These are phyloP conservation scores for Heliornis fulica DNA, from an alignment of 2,113 vertebrate genomes.

Conservation along the genomic window DNA sequence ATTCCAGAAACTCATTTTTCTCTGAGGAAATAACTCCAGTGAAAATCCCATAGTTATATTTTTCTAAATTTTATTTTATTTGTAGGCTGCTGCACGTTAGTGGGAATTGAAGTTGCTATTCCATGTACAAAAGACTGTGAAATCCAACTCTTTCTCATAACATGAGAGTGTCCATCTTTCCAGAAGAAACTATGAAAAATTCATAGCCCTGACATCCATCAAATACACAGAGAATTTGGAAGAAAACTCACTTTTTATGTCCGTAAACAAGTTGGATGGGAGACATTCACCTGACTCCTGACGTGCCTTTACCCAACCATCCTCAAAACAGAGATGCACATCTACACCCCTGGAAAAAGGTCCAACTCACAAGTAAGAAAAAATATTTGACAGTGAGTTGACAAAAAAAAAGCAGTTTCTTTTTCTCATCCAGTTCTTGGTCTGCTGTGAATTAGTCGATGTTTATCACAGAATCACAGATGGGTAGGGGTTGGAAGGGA, in stretches of 20 bases:
- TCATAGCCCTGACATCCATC: neutral
- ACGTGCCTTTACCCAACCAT: neutral
- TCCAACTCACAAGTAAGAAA: neutral
- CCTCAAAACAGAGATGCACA: neutral
- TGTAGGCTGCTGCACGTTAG: neutral
- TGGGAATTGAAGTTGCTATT: neutral
- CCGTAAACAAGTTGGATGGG: accelerated
- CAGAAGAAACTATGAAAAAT: neutral
- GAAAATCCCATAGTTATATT: neutral
- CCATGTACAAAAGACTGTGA: neutral
- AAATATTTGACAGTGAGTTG: neutral
- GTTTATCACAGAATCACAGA: neutral
- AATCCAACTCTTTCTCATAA: neutral
- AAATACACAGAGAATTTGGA: neutral
- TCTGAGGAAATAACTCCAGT: neutral
- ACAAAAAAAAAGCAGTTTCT: neutral
- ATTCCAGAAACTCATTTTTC: neutral
- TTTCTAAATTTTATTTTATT: neutral
- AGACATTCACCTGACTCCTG: neutral
- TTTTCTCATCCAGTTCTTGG: neutral
- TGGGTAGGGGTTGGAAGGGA: too few relatives aligned
- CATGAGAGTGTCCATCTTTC: neutral
- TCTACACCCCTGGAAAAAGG: neutral
- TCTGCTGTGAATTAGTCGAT: neutral
- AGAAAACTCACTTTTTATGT: neutral